Base-by-base conservation (phyloP, 2,888 invertebrate genomes). In the Litoditis marina region DNA sequence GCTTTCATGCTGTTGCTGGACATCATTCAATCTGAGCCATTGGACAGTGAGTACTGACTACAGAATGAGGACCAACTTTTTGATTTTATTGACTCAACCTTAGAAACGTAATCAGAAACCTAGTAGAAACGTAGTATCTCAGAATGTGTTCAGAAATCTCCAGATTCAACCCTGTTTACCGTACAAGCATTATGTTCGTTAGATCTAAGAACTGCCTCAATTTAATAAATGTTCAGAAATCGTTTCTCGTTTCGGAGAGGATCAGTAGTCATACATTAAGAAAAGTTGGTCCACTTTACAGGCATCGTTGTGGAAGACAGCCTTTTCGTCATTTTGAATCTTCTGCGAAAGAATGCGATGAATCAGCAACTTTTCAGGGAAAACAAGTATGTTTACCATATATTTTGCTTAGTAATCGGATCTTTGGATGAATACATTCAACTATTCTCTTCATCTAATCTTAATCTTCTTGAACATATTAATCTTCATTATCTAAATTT, bases 361-460 rank as follows among this genome's bases (percentile, higher is more conserved):
- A 99, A 99, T 85, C 96, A 96, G 74, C 94, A 93, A 83, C 94
- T 95, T 83, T 98, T 99, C 83, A 92, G 94, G 85, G 98, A 99
- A 46, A 71, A 76, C 60, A 68, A 69, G 73, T 74, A 31, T 59
- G 65, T n/a, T n/a, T n/a, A n/a, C n/a, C n/a, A n/a, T n/a, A n/a
- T n/a, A n/a, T n/a, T n/a, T n/a, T n/a, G 19, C 6, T 8, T 55
- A 7, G 0, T 11, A 19, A 55, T 2, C 7, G 39, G 44, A 8
- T 13, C 39, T 28, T 16, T 50, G 2, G n/a, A n/a, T n/a, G n/a
- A n/a, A n/a, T n/a, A n/a, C n/a, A n/a, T n/a, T 19, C n/a, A 51
- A 27, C 28, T 51, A 30, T 56, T 30, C 19, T 25, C 8, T 16
- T 2, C 7, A 32, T 36, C 22, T 16, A 27, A 8, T 31, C n/a